A percentile compares a stretch with the other conserved stretches of the same genome.
These are phyloP conservation scores for Protobothrops mucrosquamatus DNA, from an alignment of 2,113 vertebrate species.

Conservation along the genomic window DNA sequence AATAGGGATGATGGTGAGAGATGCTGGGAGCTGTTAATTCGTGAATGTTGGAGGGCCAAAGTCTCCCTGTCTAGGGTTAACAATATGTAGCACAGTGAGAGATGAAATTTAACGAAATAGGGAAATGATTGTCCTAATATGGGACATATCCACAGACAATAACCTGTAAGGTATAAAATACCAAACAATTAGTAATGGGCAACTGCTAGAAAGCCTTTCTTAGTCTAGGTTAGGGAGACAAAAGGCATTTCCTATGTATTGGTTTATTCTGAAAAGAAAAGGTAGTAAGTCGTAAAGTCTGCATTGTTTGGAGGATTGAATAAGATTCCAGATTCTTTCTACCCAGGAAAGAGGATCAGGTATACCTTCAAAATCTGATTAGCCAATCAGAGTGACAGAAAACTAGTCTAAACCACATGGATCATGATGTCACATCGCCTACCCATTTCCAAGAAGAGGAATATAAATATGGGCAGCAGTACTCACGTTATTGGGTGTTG, in stretches of 20 bases:
- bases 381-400: neutral
- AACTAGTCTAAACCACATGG: neutral
- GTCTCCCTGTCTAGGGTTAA: neutral
- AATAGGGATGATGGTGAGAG: neutral
- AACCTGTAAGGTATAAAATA: neutral
- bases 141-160: neutral
- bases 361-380: neutral
- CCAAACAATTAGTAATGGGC: neutral
- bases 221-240: neutral
- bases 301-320: neutral
- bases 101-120: neutral
- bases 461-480: neutral
- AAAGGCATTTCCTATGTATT: neutral
- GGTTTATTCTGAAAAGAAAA: constrained; percentile 16
- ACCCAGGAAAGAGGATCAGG: neutral
- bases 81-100: neutral
- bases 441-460: neutral
- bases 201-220: neutral
- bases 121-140: neutral
- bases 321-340: neutral
- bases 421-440: neutral
- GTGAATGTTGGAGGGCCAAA: neutral
- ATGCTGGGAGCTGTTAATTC: neutral
- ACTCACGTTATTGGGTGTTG: neutral
- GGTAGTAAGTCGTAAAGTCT: neutral